phyloP scores from a whole-genome alignment of 2,113 vertebrate genomes.

The Lanius collurio region DNA sequence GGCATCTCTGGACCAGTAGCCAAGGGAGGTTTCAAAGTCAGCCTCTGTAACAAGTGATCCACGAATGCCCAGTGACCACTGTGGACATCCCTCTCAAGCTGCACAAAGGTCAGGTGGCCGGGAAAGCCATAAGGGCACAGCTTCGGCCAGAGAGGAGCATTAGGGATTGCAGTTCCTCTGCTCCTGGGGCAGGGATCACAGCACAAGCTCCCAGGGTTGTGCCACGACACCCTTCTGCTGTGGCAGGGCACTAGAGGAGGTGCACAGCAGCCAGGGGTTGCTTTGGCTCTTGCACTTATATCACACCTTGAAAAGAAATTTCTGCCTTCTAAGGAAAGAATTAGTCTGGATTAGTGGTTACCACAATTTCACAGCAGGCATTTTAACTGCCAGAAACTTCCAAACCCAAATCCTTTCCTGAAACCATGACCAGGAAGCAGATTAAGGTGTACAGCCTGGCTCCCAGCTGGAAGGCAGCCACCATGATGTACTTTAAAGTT shows the following conservation, averaged over 20 bases:
- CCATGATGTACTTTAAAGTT: not conserved
- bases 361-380: not conserved
- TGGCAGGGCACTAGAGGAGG: not conserved
- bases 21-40: not conserved
- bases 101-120: not conserved
- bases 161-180: not conserved
- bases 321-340: not conserved
- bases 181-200: not conserved
- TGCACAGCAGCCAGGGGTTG: not conserved
- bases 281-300: not conserved
- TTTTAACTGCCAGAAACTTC: not conserved
- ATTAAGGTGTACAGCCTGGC: not conserved
- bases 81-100: not conserved
- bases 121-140: not conserved
- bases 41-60: not conserved
- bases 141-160: not conserved
- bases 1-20: not conserved
- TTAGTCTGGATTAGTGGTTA: not conserved
- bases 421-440: not conserved
- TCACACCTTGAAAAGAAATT: not conserved
- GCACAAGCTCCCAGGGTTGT: accelerated
- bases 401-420: not conserved
- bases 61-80: accelerated
- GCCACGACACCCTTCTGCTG: not conserved
- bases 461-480: not conserved